Conservation (phyloP, 2,113 vertebrate species). For the Potamarius usumacintae region DNA sequence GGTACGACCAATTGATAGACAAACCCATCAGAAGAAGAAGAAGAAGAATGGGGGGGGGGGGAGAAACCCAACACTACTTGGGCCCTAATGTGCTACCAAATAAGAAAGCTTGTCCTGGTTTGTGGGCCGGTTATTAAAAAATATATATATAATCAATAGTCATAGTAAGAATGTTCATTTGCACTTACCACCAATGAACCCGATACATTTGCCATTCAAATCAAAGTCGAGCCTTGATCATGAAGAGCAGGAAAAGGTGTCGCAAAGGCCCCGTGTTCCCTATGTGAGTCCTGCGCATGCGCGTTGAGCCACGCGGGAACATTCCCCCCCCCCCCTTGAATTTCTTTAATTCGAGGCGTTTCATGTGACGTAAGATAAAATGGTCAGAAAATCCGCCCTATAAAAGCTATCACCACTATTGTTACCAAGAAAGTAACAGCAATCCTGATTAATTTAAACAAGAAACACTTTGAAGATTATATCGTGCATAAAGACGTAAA, state of each 20-base stretch:
- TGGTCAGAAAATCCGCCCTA: not conserved
- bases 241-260: conserved; percentile 37
- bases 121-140: not conserved
- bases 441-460: not conserved
- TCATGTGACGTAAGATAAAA: conserved; percentile 5
- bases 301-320: conserved; percentile 28
- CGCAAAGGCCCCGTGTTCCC: conserved; percentile 36
- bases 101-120: not conserved
- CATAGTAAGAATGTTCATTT: conserved; percentile 1
- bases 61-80: not conserved
- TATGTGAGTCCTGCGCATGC: conserved; percentile 47
- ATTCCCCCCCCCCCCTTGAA: not conserved
- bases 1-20: not conserved
- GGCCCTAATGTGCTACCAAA: not conserved
- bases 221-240: conserved; percentile 31
- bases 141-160: not conserved
- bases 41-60: too few relatives aligned
- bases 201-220: not conserved
- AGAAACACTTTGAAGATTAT: not conserved
- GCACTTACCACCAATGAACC: conserved; percentile 38
- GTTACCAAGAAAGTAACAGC: not conserved
- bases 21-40: not conserved
- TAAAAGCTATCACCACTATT: not conserved
- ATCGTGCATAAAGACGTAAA: not conserved
- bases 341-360: conserved; percentile 15